Evolutionary conservation across 2,113 vertebrate genomes (phyloP), one percentile per base, ranked within the genome.

Genomic region (Astatotilapia flaviijosephi): DNA sequence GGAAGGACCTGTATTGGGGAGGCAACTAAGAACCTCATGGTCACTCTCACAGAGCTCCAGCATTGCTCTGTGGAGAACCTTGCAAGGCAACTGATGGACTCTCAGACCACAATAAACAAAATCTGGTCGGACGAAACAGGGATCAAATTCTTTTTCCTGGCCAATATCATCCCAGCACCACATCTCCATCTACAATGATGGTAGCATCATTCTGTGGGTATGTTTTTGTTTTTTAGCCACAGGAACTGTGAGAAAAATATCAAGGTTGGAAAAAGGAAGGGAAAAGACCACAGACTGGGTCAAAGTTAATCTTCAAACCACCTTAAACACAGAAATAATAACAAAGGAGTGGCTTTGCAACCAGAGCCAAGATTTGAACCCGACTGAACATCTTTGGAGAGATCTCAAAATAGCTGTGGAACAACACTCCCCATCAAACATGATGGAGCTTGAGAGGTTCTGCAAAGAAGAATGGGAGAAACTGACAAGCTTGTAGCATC

Each of bases 71-170:
- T 65, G 60, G 60, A 37, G 60, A 65, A 65, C 60, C 60, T 37
- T 65, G 33, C 10, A 65, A 65, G 60, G 60, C 17, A 65, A 12
- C 17, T 37, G 10, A 37, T 65, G 3, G 60, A n/a, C 60, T 65
- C 60, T 65, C 31, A 35, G 60, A 12, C 60, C 60, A 5, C 31
- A 35, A 65, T 35, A 65, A 65, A 65, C 31, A 65, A 65, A 35
- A 65, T 65, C 4, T n/a, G 31, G 28, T 62, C 0, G 4, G 31
- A 65, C 0, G 2, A 35, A 35, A 65, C 60, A 65, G n/a, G 4
- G 60, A 65, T n/a, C 31, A 19, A 35, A 65, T n/a, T 65, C 4
- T 35, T 65, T 35, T 65, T 65, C 60, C 60, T 65, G 60, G 17
- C 31, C 31, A 65, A 37, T 37, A n/a, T 37, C 60, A 65, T 65